Evolutionary conservation across 2,113 vertebrate genomes (phyloP), one percentile per base, ranked within the genome.

Genomic region (Oreotrochilus melanogaster): DNA sequence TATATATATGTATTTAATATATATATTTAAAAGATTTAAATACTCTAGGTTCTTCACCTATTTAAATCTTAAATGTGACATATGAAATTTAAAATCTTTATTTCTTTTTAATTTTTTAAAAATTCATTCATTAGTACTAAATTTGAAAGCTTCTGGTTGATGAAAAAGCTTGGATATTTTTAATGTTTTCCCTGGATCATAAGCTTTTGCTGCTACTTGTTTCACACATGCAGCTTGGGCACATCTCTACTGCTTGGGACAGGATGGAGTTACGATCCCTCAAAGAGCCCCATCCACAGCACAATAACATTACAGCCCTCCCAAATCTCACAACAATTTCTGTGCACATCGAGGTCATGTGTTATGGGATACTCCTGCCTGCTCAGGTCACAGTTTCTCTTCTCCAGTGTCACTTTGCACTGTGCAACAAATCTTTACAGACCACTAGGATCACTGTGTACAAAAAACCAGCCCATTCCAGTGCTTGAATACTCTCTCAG

Each of bases 291-390:
- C 27, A 71, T 13, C 19, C 5, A 2, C 28, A 22, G 12, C 2
- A 2, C 33, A 12, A 16, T 53, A 35, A 7, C 9, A 7, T 50
- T 31, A 42, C 3, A 2, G 10, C 0, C 2, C 9, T 25, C 18
- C n/a, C 43, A 86, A 13, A 2, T 1, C 9, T 62, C 74, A 27
- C 24, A 60, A 12, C 14, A 22, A 7, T n/a, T 80, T 60, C 14
- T 50, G 17, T 58, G 25, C 14, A 3, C 2, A 4, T 13, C 5
- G 1, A 30, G 22, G 16, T 2, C 3, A 8, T 72, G 19, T 43
- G 79, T 31, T 30, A 1, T 43, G 35, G 35, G 30, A 67, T 37
- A 7, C 3, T 86, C 39, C 50, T 61, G 18, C 30, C 67, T 30
- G 39, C 35, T 53, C 18, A 2, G 45, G 4, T 30, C 3, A 0